Conservation (phyloP, 2,113 vertebrate genomes). For the Malurus alboscapulatus region DNA sequence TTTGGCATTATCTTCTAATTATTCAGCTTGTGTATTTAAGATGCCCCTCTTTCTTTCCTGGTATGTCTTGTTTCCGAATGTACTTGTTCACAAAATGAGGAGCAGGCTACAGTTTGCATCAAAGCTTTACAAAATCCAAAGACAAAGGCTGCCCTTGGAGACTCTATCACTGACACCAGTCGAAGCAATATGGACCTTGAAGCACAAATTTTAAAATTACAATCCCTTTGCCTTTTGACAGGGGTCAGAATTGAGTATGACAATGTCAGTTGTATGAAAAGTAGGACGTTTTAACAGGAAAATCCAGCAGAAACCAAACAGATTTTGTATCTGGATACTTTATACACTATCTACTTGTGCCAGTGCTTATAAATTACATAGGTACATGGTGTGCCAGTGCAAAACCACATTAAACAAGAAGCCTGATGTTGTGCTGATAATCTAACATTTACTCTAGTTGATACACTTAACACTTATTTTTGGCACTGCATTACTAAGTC, state of each 20-base stretch:
- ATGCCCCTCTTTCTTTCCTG: background rate
- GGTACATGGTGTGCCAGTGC: background rate
- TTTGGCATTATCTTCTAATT: background rate
- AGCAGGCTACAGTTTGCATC: background rate
- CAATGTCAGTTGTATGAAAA: background rate
- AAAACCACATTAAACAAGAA: slow-evolving; percentile 13
- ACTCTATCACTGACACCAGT: background rate
- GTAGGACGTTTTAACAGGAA: background rate
- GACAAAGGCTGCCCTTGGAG: background rate
- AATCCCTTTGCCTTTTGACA: background rate
- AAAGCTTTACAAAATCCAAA: background rate
- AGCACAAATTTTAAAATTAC: background rate
- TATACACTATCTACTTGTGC: background rate
- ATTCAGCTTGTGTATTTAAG: background rate
- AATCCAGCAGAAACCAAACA: background rate
- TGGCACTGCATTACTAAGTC: background rate
- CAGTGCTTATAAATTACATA: background rate
- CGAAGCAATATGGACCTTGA: background rate
- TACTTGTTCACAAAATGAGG: background rate
- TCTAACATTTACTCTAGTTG: background rate
- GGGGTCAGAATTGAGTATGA: background rate
- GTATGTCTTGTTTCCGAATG: background rate
- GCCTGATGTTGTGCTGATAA: background rate
- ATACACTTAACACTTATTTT: background rate
- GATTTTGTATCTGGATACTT: background rate